phyloP scores from a whole-genome alignment of 2,113 vertebrate genomes.

The Chiloscyllium plagiosum region DNA sequence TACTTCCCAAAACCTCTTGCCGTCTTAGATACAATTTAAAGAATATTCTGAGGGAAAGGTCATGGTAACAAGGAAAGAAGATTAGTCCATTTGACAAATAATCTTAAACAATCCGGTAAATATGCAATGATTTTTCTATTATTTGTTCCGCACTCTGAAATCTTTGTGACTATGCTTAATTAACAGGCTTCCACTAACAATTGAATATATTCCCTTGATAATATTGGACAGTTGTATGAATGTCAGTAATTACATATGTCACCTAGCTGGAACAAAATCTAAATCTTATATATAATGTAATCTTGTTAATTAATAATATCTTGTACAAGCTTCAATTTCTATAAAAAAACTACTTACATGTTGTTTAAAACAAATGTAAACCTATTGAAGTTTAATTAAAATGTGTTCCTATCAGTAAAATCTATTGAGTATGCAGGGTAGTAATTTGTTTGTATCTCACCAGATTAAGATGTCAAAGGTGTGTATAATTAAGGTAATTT shows the following conservation, averaged over 20 bases:
- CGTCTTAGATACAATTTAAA: background rate
- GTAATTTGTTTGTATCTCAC: background rate
- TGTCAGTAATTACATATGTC: background rate
- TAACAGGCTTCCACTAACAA: background rate
- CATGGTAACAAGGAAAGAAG: background rate
- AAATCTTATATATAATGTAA: slow-evolving; percentile 1
- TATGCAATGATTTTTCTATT: background rate
- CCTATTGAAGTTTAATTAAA: background rate
- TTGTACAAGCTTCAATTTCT: background rate
- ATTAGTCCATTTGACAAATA: background rate
- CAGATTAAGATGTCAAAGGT: background rate
- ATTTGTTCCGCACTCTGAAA: background rate
- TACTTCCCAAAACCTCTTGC: background rate
- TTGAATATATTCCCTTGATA: background rate
- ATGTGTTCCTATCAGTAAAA: background rate
- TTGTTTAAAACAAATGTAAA: slow-evolving; percentile 12
- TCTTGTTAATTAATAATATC: background rate
- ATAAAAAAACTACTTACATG: background rate
- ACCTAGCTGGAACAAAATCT: background rate
- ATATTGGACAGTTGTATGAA: background rate
- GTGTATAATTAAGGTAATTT: background rate
- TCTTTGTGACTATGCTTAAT: background rate
- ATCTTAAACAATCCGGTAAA: background rate
- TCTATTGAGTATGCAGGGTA: background rate
- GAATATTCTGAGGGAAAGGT: background rate